Evolutionary conservation across 2,888 invertebrate species (phyloP), one percentile per base, ranked within the genome.

Genomic region (Lapara coniferarum): DNA sequence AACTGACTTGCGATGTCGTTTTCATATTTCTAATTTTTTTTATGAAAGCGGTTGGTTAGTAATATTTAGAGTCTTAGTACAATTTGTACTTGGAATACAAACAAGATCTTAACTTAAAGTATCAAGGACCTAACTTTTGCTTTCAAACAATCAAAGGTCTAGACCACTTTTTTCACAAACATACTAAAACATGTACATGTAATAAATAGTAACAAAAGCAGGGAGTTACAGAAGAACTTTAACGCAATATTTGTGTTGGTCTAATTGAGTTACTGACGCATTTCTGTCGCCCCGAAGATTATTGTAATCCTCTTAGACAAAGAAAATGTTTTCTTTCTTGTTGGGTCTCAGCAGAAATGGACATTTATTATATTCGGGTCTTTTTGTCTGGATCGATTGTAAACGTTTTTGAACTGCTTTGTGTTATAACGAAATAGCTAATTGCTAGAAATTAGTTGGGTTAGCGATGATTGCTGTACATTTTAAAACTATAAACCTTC

Each of bases 251-350:
- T 49, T 16, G 0, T 13, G 16, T 2, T 13, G 12, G 6, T 19
- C 63, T 63, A 63, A 63, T 63, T 63, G 49, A 63, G 63, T 63
- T 63, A 59, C 44, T 46, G 16, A 63, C 63, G 63, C 49, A 49
- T 63, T 49, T 63, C 46, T 49, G 49, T 25, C 63, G 16, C 63
- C 63, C 37, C 46, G n/a, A 63, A 49, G 46, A 49, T 19, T 49
- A 63, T 46, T 46, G 19, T 63, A 63, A 63, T 63, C 49, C 63
- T 63, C 46, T 63, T 63, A 59, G 46, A 46, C 63, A 63, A 49
- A 46, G 59, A 19, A 25, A 19, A 14, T 49, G 63, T 63, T 63
- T 63, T 63, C 63, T 63, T 63, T 63, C 49, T 63, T 63, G 46
- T n/a, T 5, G 19, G 4, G 19, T 10, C 19, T 55, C 8, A 12